Conservation (phyloP, 2,113 vertebrate genomes). For the Procavia capensis region DNA sequence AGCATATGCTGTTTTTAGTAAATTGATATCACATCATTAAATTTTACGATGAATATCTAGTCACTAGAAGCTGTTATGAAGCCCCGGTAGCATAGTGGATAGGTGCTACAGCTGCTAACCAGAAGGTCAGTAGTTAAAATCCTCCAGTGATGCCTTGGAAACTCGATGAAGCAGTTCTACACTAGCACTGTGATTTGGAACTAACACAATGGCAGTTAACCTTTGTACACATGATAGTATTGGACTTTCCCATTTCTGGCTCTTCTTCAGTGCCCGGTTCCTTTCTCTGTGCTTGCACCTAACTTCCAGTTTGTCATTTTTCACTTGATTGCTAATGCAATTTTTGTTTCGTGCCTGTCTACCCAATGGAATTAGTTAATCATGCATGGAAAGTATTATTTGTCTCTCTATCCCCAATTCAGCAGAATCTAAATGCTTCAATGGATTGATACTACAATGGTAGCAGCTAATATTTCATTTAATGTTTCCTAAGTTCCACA, state of each 20-base stretch:
- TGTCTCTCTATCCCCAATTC: background rate
- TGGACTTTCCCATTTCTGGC: background rate
- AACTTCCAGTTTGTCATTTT: background rate
- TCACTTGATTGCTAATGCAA: background rate
- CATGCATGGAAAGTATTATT: background rate
- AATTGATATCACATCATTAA: background rate
- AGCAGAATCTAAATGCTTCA: background rate
- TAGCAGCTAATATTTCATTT: background rate
- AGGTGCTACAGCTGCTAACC: too few relatives aligned
- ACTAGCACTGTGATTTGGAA: too few relatives aligned
- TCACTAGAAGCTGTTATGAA: background rate
- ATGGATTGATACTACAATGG: background rate
- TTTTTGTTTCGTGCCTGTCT: background rate
- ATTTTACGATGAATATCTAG: background rate
- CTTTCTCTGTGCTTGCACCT: background rate
- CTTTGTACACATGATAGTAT: background rate
- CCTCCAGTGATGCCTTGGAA: too few relatives aligned
- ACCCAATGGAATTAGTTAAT: background rate
- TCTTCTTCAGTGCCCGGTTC: background rate
- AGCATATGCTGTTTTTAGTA: constrained; percentile 38
- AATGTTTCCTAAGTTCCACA: background rate
- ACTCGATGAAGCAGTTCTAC: too few relatives aligned
- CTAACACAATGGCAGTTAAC: too few relatives aligned
- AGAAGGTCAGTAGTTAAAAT: too few relatives aligned
- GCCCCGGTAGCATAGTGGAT: too few relatives aligned